Conservation (phyloP, 1,140 invertebrate genomes). For the Trichoplusia ni region DNA sequence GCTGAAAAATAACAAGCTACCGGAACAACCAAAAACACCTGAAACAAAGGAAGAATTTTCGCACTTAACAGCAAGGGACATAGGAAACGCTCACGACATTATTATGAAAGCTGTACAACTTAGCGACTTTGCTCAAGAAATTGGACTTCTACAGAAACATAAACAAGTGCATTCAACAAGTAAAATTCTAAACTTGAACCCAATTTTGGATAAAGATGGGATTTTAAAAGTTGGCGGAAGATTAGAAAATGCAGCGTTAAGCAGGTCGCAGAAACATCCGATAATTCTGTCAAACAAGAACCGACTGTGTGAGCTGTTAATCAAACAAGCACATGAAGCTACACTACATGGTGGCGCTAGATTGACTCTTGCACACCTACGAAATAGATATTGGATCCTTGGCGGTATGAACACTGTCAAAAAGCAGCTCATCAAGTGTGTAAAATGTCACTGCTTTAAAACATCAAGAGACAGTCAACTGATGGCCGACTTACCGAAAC, state of each 20-base stretch:
- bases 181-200: background rate
- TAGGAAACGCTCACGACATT: background rate
- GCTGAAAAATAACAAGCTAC: background rate
- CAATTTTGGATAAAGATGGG: background rate
- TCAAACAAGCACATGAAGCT: background rate
- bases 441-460: conserved; percentile 35
- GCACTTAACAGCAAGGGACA: background rate
- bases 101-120: background rate
- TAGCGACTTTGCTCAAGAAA: background rate
- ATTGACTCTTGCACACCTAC: conserved; percentile 37
- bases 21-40: background rate
- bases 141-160: background rate
- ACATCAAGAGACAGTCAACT: conserved; percentile 32
- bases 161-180: background rate
- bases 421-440: conserved; percentile 27
- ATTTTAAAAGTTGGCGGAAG: background rate
- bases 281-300: background rate
- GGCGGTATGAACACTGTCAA: conserved; percentile 33
- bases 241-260: background rate
- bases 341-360: conserved; percentile 49
- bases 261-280: background rate
- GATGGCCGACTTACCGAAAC: conserved; percentile 31
- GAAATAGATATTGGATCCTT: conserved; percentile 52
- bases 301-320: background rate
- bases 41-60: background rate